Conservation (phyloP, 2,113 vertebrate genomes). For the Dipodomys ordii region DNA sequence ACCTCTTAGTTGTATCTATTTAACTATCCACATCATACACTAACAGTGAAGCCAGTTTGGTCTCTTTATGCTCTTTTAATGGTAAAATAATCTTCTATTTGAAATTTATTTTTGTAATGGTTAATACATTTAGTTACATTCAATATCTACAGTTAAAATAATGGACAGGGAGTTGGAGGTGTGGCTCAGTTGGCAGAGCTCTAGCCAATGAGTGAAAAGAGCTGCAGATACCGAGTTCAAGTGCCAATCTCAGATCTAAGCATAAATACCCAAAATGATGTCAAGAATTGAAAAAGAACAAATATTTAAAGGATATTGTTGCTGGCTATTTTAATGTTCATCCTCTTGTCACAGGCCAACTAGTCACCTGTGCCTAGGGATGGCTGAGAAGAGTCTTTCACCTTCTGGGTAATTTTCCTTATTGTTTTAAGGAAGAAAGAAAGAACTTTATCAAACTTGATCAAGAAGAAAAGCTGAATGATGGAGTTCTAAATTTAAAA, state of each 20-base stretch:
- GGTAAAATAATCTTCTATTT: not conserved
- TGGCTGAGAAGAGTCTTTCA: not conserved
- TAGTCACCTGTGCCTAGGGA: not conserved
- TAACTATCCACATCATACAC: no score
- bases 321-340: conserved; percentile 19
- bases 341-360: not conserved
- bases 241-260: not conserved
- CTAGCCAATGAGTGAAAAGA: no score
- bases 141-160: no score
- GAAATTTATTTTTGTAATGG: no score
- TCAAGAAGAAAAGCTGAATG: not conserved
- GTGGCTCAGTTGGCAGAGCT: no score
- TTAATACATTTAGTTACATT: no score
- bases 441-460: not conserved
- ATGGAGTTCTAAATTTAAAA: conserved; percentile 8
- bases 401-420: not conserved
- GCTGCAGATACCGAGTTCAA: no score
- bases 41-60: not conserved
- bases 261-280: not conserved
- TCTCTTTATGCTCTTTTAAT: conserved; percentile 21
- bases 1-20: no score
- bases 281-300: not conserved
- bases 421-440: conserved; percentile 4
- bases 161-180: no score
- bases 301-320: not conserved